Percentiles rank a stretch among this genome's conserved stretches.
These are phyloP conservation scores for Harpalus rufipes DNA, from an alignment of 2,888 invertebrate species.

Conservation along the genomic window DNA sequence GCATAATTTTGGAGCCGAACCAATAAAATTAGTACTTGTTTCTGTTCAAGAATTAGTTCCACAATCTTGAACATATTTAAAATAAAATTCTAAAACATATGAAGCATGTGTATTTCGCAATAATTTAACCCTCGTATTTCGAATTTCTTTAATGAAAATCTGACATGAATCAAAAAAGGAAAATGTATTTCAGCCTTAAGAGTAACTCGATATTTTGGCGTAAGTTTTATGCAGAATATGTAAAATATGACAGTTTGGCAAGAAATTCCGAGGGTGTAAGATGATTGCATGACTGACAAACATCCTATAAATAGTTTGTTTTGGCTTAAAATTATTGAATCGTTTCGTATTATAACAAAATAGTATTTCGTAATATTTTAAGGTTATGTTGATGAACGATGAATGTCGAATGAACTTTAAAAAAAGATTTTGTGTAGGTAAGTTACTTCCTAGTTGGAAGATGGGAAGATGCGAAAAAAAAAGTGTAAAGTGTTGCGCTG, in stretches of 20 bases:
- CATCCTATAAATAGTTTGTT: conserved; percentile 3
- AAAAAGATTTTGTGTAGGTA: background rate
- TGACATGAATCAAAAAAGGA: too few species aligned
- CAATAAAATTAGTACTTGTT: too few species aligned
- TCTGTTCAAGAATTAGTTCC: too few species aligned
- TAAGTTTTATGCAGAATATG: background rate
- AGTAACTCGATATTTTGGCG: too few species aligned
- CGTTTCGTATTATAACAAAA: background rate
- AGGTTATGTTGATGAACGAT: conserved; percentile 16
- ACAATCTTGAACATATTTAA: too few species aligned
- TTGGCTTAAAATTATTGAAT: background rate
- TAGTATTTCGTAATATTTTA: background rate
- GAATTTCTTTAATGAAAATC: too few species aligned
- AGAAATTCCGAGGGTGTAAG: background rate
- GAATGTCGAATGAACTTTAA: conserved; percentile 31
- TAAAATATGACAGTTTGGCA: conserved; percentile 21
- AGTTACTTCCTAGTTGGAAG: background rate
- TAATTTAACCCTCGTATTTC: too few species aligned
- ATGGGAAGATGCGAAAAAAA: background rate
- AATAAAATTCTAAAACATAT: too few species aligned
- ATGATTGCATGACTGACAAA: background rate
- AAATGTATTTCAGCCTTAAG: too few species aligned
- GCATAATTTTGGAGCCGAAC: too few species aligned
- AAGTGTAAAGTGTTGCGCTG: background rate
- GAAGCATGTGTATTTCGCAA: too few species aligned